Base-by-base conservation (phyloP, 2,113 vertebrate genomes). In the Paraplagusia blochii region DNA sequence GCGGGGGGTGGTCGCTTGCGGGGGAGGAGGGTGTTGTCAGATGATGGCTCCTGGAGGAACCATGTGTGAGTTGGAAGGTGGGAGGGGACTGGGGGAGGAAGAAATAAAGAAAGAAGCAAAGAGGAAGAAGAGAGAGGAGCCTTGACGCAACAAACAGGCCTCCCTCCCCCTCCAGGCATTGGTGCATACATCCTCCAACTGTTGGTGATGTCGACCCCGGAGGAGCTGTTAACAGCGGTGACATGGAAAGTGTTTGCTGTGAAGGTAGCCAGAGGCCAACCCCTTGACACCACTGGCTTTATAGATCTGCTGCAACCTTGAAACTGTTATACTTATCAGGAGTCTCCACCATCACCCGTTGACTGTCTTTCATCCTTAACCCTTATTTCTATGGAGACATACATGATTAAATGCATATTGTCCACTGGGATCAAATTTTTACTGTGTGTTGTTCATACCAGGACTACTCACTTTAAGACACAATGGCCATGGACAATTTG, bases 171-270 rank as follows among this genome's bases (percentile, higher is more conserved):
- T 73, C 70, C 59, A 54, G 53, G 63, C 29, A 62, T 46, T 63
- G 52, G 45, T 47, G 63, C 71, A 63, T 64, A 63, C 76, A 52
- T 75, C 72, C 74, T 84, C 82, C 77, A 84, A 87, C 83, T 85
- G 80, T 72, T 87, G 81, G 73, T 75, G 74, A 81, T 75, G 77
- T 77, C 69, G 77, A 80, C 75, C 82, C 76, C 71, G 29, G 64
- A 80, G 81, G 83, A 84, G 82, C 81, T 83, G 82, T 88, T 85
- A 85, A 86, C 72, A 60, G 75, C 80, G 67, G 66, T 48, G 72
- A 58, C 70, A 63, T 84, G 81, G 77, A 82, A 78, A 81, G 72
- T 65, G 76, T 86, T 77, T 79, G 59, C 66, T 62, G 22, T 74
- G 68, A 75, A 70, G 16, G 64, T 58, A 72, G 80, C 69, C 71